Base-by-base conservation (phyloP, 2,888 invertebrate genomes). In the Parascotia fuliginaria region DNA sequence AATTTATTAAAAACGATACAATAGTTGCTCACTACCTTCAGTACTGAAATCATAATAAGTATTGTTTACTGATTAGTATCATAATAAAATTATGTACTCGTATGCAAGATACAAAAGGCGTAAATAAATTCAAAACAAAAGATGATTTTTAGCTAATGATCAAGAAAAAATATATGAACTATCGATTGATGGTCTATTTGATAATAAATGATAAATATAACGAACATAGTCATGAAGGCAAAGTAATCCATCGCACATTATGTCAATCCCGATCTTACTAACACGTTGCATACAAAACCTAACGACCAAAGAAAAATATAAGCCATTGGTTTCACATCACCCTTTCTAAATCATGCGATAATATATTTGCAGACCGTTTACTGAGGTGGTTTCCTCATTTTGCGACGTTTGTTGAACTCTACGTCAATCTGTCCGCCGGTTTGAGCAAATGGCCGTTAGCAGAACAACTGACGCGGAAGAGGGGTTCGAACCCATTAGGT, bases 401-500 rank as follows among this genome's bases (percentile, higher is more conserved):
- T 60, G 48, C 60, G 46, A 41, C 47, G 54, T 69, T 70, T 60
- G 42, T 57, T 56, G 51, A 60, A 69, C 61, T 62, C 37, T 40
- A 43, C 44, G 56, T 57, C 56, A 37, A 55, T 59, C 38, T 55
- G 57, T 55, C 40, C 52, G 32, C 46, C 37, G 43, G 43, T 63
- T 57, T 58, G 50, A 49, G 54, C 38, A 59, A 64, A 56, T 61
- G 53, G 56, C 73, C 63, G 70, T 72, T 75, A 69, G 53, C 38
- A 47, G 14, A 70, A 46, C 52, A 58, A 68, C 50, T 64, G 68
- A 64, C 51, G 73, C 63, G 73, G 65, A 77, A 77, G 63, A 65
- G 63, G 65, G 63, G 65, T 60, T 55, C 3, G 53, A 65, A 52
- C 57, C 65, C 58, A 63, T 65, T 63, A 60, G 42, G 57, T 65